Conservation (phyloP, 53 echinoderm and acorn worm species). For the Holothuria leucospilota region DNA sequence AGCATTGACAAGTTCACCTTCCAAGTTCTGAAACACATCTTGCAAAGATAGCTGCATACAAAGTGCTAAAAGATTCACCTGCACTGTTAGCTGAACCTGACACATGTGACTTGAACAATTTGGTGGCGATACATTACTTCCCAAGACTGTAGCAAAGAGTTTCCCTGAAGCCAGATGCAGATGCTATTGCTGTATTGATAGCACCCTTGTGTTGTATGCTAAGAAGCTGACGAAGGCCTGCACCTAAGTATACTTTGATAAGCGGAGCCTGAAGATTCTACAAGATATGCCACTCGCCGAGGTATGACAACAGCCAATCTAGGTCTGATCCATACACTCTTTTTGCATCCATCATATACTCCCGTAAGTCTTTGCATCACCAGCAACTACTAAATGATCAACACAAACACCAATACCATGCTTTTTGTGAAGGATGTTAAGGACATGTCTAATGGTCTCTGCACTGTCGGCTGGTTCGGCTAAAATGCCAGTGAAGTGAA, state of each 20-base stretch:
- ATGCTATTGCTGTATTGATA: slow-evolving; percentile 6
- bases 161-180: slow-evolving; percentile 2
- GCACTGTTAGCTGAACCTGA: not conserved
- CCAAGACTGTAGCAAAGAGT: slow-evolving; percentile 17
- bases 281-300: slow-evolving; percentile 49
- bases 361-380: slow-evolving; percentile 54
- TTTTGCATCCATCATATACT: slow-evolving; percentile 9
- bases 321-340: slow-evolving; percentile 13
- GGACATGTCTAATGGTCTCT: slow-evolving; percentile 16
- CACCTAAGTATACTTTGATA: slow-evolving; percentile 9
- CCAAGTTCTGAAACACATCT: not conserved
- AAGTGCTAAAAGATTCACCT: not conserved
- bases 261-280: slow-evolving; percentile 28
- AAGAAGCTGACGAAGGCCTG: not conserved
- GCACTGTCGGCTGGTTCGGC: slow-evolving; percentile 13
- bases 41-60: slow-evolving; percentile 26
- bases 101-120: not conserved
- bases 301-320: slow-evolving; percentile 46
- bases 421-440: slow-evolving; percentile 27
- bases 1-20: not conserved
- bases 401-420: not conserved
- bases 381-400: not conserved
- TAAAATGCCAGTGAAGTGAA: not conserved
- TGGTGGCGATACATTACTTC: not conserved
- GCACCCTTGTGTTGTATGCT: not conserved